phyloP scores from a whole-genome alignment of 1,140 invertebrate species.

The Drosophila miranda region DNA sequence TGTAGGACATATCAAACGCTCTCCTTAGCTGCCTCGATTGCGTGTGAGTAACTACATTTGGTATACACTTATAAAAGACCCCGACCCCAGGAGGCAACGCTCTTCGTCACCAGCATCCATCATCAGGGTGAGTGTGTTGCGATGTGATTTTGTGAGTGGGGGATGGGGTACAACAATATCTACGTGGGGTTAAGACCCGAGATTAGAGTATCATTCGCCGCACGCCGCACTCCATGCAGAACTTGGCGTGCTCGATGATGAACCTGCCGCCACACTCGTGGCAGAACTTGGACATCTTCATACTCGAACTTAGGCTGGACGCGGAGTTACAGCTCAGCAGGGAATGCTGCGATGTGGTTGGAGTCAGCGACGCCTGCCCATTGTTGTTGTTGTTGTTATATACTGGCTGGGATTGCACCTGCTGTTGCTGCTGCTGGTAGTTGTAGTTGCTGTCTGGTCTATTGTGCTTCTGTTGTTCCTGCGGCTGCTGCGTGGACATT shows the following conservation, averaged over 20 bases:
- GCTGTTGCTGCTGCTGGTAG: constrained; percentile 39
- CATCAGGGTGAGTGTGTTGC: not conserved
- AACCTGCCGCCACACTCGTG: constrained; percentile 95
- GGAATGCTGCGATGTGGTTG: constrained; percentile 59
- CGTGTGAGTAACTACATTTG: constrained; percentile 63
- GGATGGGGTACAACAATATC: constrained; percentile 19
- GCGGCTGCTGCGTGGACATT: constrained; percentile 14
- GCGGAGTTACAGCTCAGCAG: constrained; percentile 48
- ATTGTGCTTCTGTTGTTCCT: constrained; percentile 25
- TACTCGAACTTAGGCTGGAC: constrained; percentile 57
- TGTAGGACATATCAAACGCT: constrained; percentile 25
- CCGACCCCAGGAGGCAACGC: constrained; percentile 12
- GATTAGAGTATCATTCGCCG: constrained; percentile 59
- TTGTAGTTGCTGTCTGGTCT: constrained; percentile 37
- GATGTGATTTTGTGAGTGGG: constrained; percentile 17
- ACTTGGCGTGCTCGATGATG: constrained; percentile 91
- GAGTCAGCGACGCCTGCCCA: constrained; percentile 15
- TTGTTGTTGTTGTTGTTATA: constrained; percentile 45
- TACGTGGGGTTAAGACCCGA: constrained; percentile 19
- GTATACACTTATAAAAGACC: constrained; percentile 40
- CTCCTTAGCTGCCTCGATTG: constrained; percentile 21
- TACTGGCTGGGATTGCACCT: constrained; percentile 18
- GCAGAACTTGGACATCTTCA: constrained; percentile 90
- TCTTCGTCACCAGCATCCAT: not conserved
- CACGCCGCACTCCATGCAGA: constrained; percentile 96